Evolutionary conservation across 2,113 vertebrate genomes (phyloP).

Genomic region (Sus scrofa): DNA sequence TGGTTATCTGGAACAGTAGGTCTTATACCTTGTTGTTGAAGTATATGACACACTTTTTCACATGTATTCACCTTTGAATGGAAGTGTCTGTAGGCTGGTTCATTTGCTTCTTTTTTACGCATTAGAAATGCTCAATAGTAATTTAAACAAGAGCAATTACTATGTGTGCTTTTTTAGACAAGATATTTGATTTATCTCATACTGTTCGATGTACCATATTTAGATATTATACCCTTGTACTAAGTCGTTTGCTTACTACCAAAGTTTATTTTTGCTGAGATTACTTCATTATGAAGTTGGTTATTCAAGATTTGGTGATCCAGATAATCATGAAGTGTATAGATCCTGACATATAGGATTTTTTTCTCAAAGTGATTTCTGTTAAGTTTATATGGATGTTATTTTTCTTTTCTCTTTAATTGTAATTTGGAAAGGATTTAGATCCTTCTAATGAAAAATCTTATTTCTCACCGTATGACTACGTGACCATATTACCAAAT

Average conservation of each 20-base stretch:
- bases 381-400: not conserved
- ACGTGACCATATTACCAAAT: not conserved
- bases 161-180: not conserved
- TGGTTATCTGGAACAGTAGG: constrained; percentile 8
- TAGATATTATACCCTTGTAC: not conserved
- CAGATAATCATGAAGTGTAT: not conserved
- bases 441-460: constrained; percentile 45
- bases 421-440: constrained; percentile 63
- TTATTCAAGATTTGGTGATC: constrained; percentile 54
- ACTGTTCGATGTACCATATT: not conserved
- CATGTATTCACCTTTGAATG: constrained; percentile 39
- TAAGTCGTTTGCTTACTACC: constrained; percentile 50
- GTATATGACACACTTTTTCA: constrained; percentile 26
- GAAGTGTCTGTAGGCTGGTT: not conserved
- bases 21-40: constrained; percentile 28
- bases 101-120: not conserved
- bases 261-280: not conserved
- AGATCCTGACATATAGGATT: not conserved
- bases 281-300: constrained; percentile 67
- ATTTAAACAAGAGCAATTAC: not conserved
- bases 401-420: constrained; percentile 63
- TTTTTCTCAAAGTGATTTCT: not conserved
- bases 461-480: constrained; percentile 36
- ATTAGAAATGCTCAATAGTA: constrained; percentile 8
- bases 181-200: constrained; percentile 31